A percentile compares a stretch with the other conserved stretches of the same genome.
Evolutionary conservation across 2,888 invertebrate species (phyloP).

Genomic region (Oeneis ivallda): DNA sequence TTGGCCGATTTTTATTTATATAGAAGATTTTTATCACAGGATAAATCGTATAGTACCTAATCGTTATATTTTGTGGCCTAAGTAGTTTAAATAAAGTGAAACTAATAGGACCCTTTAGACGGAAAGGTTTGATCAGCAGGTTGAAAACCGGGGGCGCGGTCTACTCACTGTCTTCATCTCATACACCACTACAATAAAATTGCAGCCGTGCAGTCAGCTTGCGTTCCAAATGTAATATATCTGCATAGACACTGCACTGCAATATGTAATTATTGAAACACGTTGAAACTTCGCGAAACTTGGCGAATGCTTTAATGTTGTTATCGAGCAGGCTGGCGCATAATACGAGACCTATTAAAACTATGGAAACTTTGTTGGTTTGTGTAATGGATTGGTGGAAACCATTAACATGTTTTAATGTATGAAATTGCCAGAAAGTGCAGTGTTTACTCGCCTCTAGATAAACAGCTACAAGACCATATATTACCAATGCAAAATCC

Average conservation of each 20-base stretch:
- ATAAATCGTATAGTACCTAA: not conserved
- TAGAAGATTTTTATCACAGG: too few species aligned
- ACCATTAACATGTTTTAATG: not conserved
- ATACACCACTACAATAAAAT: not conserved
- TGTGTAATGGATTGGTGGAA: not conserved
- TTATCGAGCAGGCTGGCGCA: slow-evolving; percentile 5
- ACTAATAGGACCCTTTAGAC: too few species aligned
- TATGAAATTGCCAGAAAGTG: not conserved
- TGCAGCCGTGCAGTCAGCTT: not conserved
- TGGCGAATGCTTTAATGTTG: slow-evolving; percentile 12
- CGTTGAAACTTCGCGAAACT: slow-evolving; percentile 13
- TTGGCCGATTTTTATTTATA: too few species aligned
- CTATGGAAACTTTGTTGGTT: slow-evolving; percentile 11
- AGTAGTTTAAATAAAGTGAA: too few species aligned
- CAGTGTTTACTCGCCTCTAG: not conserved
- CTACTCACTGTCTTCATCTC: not conserved
- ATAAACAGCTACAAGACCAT: not conserved
- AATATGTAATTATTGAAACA: not conserved
- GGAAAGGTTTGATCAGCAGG: too few species aligned
- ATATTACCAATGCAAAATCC: too few species aligned
- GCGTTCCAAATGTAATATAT: not conserved
- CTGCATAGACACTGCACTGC: not conserved
- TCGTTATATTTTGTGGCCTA: too few species aligned
- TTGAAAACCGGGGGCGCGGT: not conserved
- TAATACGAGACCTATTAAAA: slow-evolving; percentile 13